Evolutionary conservation across 2,113 vertebrate species (phyloP), one percentile per base, ranked within the genome.

Genomic region (Archocentrus centrarchus): DNA sequence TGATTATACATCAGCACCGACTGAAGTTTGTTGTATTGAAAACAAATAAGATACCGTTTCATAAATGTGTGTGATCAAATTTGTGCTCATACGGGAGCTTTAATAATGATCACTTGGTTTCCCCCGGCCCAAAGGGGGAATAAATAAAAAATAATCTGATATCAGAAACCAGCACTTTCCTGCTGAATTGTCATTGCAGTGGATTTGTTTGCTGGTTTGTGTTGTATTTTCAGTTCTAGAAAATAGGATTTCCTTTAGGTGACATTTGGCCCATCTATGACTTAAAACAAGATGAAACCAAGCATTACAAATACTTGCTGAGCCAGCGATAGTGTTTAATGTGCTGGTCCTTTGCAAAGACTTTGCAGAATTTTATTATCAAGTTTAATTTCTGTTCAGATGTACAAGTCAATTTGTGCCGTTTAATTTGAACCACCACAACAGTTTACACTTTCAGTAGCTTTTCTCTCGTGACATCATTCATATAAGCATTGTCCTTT

Each of bases 311-410:
- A 53, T 0, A 11, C 15, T 7, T 17, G 17, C 66, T 30, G 66
- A 70, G 5, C 44, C 17, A 41, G 32, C 18, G 18, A 66, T 6
- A 0, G 5, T 24, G 22, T 63, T 22, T 11, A 9, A 27, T 70
- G 6, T 4, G 77, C 75, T 75, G 39, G 9, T 66, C 24, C 1
- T 57, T 79, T 6, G 27, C 11, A 15, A n/a, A 68, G 39, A 81
- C 59, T 84, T 86, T 85, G 58, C 82, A 80, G 75, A 80, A 80
- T 20, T 15, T 80, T 66, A 73, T 77, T 81, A 75, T 82, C 15
- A 1, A 62, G 20, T 39, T 63, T 37, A 37, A 3, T 58, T 47
- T 32, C 13, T 50, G 3, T 64, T 73, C 32, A 59, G 7, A 15
- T 73, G 60, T 24, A 41, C 3, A 18, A 8, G 32, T 7, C 44